These are phyloP conservation scores for Halictus quadricinctus DNA, from an alignment of 2,888 invertebrate genomes.

Conservation along the genomic window DNA sequence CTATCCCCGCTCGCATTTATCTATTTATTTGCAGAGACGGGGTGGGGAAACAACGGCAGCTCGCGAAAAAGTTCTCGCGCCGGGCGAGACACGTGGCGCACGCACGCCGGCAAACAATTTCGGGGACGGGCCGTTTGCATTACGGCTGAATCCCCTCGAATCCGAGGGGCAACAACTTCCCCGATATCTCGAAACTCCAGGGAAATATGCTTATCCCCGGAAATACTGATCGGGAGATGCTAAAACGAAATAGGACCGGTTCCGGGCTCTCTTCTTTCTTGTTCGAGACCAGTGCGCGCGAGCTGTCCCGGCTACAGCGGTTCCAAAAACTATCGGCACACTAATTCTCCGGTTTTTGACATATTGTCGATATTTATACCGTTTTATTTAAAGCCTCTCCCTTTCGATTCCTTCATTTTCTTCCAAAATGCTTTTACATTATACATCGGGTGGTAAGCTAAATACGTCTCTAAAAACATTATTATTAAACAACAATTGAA, in stretches of 20 bases:
- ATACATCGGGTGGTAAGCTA: no score
- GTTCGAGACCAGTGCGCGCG: neutral
- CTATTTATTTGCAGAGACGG: conserved; percentile 10
- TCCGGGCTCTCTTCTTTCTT: conserved; percentile 3
- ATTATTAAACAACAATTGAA: neutral
- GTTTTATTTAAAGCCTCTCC: no score
- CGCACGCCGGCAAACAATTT: conserved; percentile 63
- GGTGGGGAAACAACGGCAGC: neutral
- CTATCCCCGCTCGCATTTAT: neutral
- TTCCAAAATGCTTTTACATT: neutral
- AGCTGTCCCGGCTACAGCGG: neutral
- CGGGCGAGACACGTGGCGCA: conserved; percentile 40
- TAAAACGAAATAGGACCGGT: conserved; percentile 51
- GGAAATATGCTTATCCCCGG: conserved; percentile 75
- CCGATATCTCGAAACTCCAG: conserved; percentile 70
- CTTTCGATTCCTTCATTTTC: no score
- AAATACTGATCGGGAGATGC: conserved; percentile 70
- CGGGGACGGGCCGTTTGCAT: conserved; percentile 68
- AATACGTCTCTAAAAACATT: neutral
- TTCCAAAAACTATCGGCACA: neutral
- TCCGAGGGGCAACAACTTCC: conserved; percentile 69
- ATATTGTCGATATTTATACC: neutral
- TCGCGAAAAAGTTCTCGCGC: conserved; percentile 33
- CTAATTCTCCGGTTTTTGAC: neutral
- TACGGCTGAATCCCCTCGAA: conserved; percentile 66